Percentiles rank a stretch among this genome's conserved stretches.
Conservation (phyloP, 2,113 vertebrate species). For the Chelonoidis abingdonii region DNA sequence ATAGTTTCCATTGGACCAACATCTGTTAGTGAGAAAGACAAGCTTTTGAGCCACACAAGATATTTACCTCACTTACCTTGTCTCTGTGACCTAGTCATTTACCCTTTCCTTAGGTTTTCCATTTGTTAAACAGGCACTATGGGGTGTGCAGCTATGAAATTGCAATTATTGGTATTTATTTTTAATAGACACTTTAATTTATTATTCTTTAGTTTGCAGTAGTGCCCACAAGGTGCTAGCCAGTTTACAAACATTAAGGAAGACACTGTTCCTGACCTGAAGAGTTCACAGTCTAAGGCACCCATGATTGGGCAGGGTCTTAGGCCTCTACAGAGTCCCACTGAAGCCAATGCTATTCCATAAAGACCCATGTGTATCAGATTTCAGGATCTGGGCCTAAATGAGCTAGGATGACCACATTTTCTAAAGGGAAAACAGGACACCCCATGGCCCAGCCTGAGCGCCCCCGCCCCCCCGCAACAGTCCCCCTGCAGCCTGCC, state of each 20-base stretch:
- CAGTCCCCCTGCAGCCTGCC: too few relatives aligned
- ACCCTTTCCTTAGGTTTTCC: background rate
- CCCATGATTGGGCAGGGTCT: background rate
- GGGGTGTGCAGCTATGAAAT: background rate
- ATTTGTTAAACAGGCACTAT: background rate
- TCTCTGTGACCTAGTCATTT: conserved; percentile 48
- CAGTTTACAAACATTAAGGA: background rate
- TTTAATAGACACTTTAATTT: background rate
- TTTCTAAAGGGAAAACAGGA: too few relatives aligned
- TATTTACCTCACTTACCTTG: background rate
- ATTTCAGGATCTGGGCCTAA: background rate
- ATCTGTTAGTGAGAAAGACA: background rate
- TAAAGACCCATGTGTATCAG: background rate
- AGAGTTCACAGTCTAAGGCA: conserved; percentile 34
- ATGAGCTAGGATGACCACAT: background rate
- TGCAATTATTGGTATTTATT: conserved; percentile 13
- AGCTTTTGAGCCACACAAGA: background rate
- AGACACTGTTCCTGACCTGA: background rate
- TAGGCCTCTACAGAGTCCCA: background rate
- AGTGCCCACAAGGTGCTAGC: background rate
- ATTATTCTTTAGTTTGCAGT: background rate
- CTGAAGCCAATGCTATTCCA: background rate
- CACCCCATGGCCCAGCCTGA: too few relatives aligned
- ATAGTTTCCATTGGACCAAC: background rate
- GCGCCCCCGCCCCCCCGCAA: too few relatives aligned